These are phyloP conservation scores for Diaperis boleti DNA, from an alignment of 2,888 invertebrate genomes.

Conservation along the genomic window DNA sequence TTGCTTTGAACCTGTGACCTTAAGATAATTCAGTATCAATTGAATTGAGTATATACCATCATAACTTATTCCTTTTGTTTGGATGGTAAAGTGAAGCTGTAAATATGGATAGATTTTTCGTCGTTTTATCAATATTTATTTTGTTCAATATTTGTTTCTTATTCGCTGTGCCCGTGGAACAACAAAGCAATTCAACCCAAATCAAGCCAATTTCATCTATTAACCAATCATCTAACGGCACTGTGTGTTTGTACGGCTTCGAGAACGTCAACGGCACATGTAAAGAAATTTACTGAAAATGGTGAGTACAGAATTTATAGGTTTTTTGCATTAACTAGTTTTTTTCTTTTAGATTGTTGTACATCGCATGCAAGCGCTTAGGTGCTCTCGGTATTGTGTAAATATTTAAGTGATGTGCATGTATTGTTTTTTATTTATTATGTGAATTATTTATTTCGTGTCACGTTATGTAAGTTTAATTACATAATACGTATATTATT, in stretches of 20 bases:
- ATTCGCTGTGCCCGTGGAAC: conserved; percentile 35
- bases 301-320: conserved; percentile 35
- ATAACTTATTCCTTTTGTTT: conserved; percentile 43
- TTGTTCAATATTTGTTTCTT: conserved; percentile 39
- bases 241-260: conserved; percentile 49
- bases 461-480: conserved; percentile 35
- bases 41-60: conserved; percentile 39
- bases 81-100: conserved; percentile 37
- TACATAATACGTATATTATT: conserved; percentile 24
- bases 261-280: conserved; percentile 49
- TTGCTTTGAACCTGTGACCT: conserved; percentile 44
- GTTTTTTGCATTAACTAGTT: not conserved
- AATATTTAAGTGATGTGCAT: conserved; percentile 25
- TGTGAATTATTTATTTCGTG: conserved; percentile 40
- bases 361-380: conserved; percentile 1
- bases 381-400: conserved; percentile 13
- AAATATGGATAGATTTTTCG: conserved; percentile 42
- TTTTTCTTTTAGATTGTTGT: conserved; percentile 15
- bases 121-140: conserved; percentile 37
- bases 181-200: conserved; percentile 33
- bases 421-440: conserved; percentile 40
- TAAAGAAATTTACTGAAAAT: conserved; percentile 49
- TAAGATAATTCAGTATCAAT: conserved; percentile 39
- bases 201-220: conserved; percentile 25
- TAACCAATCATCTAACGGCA: conserved; percentile 34